phyloP scores from a whole-genome alignment of 2,888 invertebrate species.

The Aleiodes alternator region DNA sequence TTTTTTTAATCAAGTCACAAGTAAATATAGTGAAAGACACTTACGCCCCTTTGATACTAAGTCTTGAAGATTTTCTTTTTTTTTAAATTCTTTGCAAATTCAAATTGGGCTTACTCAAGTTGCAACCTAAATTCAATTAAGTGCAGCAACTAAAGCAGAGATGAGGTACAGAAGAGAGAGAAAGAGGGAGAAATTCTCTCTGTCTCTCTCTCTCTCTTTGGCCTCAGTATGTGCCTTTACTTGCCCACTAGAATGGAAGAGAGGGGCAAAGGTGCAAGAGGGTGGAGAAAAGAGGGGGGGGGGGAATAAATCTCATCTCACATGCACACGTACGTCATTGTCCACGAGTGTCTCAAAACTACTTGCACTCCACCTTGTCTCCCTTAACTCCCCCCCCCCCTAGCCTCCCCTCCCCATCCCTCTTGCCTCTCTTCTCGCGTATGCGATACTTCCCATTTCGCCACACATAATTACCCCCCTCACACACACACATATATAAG shows the following conservation, averaged over 20 bases:
- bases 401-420: not conserved
- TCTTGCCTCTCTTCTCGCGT: not conserved
- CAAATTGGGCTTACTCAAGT: constrained; percentile 25
- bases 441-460: constrained; percentile 34
- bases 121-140: constrained; percentile 44
- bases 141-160: constrained; percentile 25
- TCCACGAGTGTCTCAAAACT: constrained; percentile 44
- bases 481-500: not conserved
- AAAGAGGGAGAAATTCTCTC: not conserved
- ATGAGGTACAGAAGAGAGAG: constrained; percentile 28
- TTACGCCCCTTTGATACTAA: no score
- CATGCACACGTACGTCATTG: constrained; percentile 44
- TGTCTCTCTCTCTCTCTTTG: not conserved
- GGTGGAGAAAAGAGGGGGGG: not conserved
- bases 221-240: not conserved
- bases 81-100: constrained; percentile 24
- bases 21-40: no score
- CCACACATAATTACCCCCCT: constrained; percentile 41
- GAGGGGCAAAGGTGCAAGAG: constrained; percentile 9
- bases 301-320: constrained; percentile 27
- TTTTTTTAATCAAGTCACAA: no score
- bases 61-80: not conserved
- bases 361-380: constrained; percentile 35
- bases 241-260: constrained; percentile 2
- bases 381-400: not conserved